Evolutionary conservation across 2,797 vertebrate species (phyloP).

Genomic region (Karalla daura): DNA sequence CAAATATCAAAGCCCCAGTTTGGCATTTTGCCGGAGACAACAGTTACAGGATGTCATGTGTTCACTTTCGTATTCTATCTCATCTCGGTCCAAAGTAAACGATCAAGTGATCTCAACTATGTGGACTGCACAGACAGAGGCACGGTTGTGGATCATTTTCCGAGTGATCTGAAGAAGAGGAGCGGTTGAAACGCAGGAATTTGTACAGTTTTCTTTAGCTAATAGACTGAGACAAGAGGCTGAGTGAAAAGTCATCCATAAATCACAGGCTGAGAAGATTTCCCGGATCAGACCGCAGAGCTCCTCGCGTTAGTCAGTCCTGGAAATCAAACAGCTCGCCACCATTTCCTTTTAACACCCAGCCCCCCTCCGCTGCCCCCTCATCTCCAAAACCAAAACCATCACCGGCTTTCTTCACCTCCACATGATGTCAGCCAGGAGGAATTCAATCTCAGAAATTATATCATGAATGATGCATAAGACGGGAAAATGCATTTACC

Average conservation of each 20-base stretch:
- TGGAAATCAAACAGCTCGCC: conserved; percentile 46
- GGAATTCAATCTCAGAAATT: conserved; percentile 81
- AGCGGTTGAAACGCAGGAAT: neutral
- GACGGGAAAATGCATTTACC: conserved; percentile 79
- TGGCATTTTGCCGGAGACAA: conserved; percentile 1
- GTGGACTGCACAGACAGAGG: neutral
- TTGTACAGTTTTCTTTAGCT: conserved; percentile 5
- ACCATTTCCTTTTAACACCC: conserved; percentile 43
- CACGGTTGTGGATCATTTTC: neutral
- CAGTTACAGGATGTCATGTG: conserved; percentile 25
- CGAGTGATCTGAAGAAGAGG: conserved; percentile 3
- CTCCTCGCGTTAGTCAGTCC: conserved; percentile 33
- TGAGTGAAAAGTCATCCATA: conserved; percentile 23
- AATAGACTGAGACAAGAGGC: neutral
- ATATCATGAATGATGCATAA: conserved; percentile 84
- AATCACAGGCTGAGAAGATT: conserved; percentile 22
- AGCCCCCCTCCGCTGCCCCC: neutral
- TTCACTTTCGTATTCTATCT: conserved; percentile 24
- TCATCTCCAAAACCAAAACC: conserved; percentile 37
- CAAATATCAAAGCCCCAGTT: conserved; percentile 21
- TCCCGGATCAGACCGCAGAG: conserved; percentile 20
- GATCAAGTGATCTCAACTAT: conserved; percentile 13
- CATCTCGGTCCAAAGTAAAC: conserved; percentile 26
- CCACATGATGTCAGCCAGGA: conserved; percentile 76
- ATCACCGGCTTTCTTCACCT: conserved; percentile 45